phyloP scores from a whole-genome alignment of 2,888 invertebrate species.

The Leptopilina syphax region DNA sequence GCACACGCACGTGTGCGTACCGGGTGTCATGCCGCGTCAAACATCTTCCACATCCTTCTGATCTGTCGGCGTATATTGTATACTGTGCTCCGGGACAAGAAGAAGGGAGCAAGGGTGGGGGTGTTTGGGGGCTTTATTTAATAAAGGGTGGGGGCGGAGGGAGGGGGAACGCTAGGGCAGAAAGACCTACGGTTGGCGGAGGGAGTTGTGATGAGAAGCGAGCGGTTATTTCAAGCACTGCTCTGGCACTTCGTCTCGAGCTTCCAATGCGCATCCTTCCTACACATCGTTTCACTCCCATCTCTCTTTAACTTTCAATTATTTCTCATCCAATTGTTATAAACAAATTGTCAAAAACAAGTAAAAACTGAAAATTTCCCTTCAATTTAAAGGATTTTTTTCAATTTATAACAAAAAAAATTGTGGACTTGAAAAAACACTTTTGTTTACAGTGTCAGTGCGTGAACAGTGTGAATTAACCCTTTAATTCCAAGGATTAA shows the following conservation, averaged over 20 bases:
- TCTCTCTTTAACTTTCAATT: slow-evolving; percentile 50
- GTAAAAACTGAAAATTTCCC: no score
- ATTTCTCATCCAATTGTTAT: not conserved
- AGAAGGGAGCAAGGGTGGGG: slow-evolving; percentile 47
- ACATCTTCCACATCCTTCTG: slow-evolving; percentile 1
- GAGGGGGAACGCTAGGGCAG: slow-evolving; percentile 64
- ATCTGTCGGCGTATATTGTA: slow-evolving; percentile 9
- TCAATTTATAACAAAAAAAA: no score
- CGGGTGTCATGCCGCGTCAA: slow-evolving; percentile 42
- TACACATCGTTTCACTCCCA: slow-evolving; percentile 59
- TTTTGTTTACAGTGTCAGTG: slow-evolving; percentile 3
- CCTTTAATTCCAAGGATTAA: not conserved
- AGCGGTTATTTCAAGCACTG: slow-evolving; percentile 75
- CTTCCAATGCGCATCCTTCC: slow-evolving; percentile 66
- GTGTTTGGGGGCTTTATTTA: slow-evolving; percentile 51
- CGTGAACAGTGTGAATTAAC: slow-evolving; percentile 10
- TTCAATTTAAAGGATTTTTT: no score
- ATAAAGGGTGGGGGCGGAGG: slow-evolving; percentile 56
- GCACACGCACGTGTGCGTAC: slow-evolving; percentile 48
- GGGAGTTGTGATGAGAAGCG: slow-evolving; percentile 69
- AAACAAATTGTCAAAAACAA: no score
- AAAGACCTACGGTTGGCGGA: slow-evolving; percentile 69
- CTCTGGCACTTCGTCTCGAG: slow-evolving; percentile 74
- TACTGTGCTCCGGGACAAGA: not conserved
- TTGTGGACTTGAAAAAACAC: no score